Evolutionary conservation across 2,113 vertebrate species (phyloP).

Genomic region (Turnix velox): DNA sequence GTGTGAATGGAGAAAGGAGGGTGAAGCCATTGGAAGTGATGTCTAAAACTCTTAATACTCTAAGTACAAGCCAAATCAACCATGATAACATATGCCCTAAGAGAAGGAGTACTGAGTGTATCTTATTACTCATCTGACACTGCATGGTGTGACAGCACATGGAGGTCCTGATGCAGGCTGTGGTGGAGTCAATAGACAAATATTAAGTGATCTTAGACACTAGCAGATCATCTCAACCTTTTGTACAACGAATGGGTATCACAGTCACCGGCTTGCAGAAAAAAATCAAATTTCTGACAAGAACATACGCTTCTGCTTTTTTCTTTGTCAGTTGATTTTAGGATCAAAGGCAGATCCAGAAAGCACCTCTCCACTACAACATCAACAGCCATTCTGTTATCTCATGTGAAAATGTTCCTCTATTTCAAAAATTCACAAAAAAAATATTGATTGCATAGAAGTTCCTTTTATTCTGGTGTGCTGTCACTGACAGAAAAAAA

Average conservation of each 20-base stretch:
- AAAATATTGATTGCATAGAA: background rate
- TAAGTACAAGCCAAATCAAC: background rate
- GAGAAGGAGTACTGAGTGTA: background rate
- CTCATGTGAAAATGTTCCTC: background rate
- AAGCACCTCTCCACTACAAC: accelerated
- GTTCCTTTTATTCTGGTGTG: background rate
- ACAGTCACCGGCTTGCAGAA: background rate
- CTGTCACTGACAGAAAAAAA: background rate
- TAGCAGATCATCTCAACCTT: background rate
- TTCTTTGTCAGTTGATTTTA: background rate
- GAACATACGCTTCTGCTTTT: background rate
- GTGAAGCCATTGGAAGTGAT: background rate
- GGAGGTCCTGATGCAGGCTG: background rate
- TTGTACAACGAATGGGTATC: background rate
- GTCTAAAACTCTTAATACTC: background rate
- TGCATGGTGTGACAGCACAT: background rate
- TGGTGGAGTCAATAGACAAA: background rate
- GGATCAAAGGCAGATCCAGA: background rate
- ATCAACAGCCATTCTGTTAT: background rate
- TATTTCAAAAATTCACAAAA: background rate
- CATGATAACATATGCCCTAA: background rate
- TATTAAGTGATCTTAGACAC: background rate
- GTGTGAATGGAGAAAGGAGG: background rate
- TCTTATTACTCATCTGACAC: background rate
- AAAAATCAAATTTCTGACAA: background rate